phyloP scores from a whole-genome alignment of 1,140 invertebrate species.

The Episyrphus balteatus region DNA sequence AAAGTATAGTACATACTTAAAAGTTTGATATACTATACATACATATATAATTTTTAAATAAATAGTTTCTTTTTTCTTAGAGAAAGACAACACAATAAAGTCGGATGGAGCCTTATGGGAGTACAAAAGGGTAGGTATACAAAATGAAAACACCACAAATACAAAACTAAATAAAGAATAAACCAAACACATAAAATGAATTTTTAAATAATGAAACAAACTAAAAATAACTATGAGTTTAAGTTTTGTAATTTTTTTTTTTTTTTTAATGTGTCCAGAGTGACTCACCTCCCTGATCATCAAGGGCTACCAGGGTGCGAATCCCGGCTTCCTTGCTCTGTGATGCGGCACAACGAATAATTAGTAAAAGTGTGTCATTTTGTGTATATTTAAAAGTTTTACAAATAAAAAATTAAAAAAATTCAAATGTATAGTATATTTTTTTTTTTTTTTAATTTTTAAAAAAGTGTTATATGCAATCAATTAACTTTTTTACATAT shows the following conservation, averaged over 20 bases:
- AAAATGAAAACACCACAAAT: too few relatives aligned
- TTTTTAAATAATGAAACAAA: too few relatives aligned
- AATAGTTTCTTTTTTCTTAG: too few relatives aligned
- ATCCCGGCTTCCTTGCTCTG: constrained; percentile 99
- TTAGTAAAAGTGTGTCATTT: constrained; percentile 27
- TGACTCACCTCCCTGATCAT: constrained; percentile 98
- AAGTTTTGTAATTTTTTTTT: background rate
- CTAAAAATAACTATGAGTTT: too few relatives aligned
- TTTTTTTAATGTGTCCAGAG: constrained; percentile 21
- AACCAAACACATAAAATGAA: too few relatives aligned
- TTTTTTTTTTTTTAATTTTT: background rate
- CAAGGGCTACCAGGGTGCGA: constrained; percentile 96
- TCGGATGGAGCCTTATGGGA: too few relatives aligned
- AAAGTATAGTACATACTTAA: too few relatives aligned
- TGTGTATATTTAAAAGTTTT: background rate
- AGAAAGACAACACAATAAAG: too few relatives aligned
- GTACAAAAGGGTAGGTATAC: too few relatives aligned
- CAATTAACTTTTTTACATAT: background rate
- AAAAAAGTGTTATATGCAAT: background rate
- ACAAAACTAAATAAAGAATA: too few relatives aligned
- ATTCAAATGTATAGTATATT: background rate
- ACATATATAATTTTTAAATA: too few relatives aligned
- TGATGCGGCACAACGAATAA: constrained; percentile 55
- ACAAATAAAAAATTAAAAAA: background rate
- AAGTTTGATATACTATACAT: too few relatives aligned